A percentile compares a stretch with the other conserved stretches of the same genome.
These are phyloP conservation scores for Varecia variegata DNA, from an alignment of 2,797 vertebrate species.

Conservation along the genomic window DNA sequence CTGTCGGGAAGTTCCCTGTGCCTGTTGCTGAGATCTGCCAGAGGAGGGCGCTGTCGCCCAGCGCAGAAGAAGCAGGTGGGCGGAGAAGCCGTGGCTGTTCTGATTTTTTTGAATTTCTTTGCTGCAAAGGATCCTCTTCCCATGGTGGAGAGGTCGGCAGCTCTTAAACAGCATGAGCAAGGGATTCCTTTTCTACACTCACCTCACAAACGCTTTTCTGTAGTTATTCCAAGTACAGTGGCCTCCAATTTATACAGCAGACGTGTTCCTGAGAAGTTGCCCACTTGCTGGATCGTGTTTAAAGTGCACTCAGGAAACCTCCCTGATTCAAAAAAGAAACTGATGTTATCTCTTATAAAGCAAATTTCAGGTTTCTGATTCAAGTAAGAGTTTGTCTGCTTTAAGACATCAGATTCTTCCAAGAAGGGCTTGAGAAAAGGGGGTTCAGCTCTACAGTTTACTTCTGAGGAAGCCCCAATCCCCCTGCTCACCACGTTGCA, in stretches of 20 bases:
- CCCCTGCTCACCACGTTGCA: background rate
- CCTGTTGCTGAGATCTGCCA: background rate
- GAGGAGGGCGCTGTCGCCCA: slow-evolving; percentile 27
- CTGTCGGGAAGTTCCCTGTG: background rate
- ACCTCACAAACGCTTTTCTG: slow-evolving; percentile 5
- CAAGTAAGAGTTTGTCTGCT: background rate
- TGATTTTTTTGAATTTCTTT: slow-evolving; percentile 2
- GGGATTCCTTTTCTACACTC: background rate
- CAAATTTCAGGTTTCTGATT: slow-evolving; percentile 1
- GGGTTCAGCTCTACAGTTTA: background rate
- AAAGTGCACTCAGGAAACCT: background rate
- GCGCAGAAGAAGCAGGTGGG: background rate
- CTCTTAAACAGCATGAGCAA: background rate
- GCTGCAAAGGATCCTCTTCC: background rate
- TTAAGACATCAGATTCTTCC: background rate
- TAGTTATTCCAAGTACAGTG: background rate
- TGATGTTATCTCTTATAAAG: background rate
- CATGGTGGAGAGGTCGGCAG: background rate
- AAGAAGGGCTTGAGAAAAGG: background rate
- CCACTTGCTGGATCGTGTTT: background rate
- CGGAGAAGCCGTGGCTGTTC: background rate
- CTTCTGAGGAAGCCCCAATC: background rate
- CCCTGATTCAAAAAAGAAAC: background rate
- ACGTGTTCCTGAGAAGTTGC: background rate
- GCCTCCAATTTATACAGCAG: background rate